Evolutionary conservation across 2,113 vertebrate species (phyloP).

Genomic region (Gopherus evgoodei): DNA sequence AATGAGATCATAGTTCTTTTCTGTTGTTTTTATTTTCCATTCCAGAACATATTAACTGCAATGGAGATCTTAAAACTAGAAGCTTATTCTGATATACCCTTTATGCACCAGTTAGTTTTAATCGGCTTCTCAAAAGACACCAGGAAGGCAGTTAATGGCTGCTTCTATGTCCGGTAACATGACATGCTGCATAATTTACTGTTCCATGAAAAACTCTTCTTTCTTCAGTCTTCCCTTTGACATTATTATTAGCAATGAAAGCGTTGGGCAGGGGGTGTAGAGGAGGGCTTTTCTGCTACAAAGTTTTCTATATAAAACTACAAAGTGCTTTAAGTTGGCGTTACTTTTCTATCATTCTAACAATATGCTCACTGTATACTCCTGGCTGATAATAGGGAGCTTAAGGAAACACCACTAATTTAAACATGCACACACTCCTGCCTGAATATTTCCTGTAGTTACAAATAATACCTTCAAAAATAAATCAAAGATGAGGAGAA

Average conservation of each 20-base stretch:
- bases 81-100: background rate
- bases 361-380: background rate
- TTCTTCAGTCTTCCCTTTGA: background rate
- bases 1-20: background rate
- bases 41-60: background rate
- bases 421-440: background rate
- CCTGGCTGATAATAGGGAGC: background rate
- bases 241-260: background rate
- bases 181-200: background rate
- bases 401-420: background rate
- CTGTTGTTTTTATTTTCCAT: background rate
- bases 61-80: background rate
- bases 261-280: too few species aligned
- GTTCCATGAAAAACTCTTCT: background rate
- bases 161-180: rapidly evolving
- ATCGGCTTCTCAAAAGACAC: background rate
- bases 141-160: background rate
- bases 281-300: background rate
- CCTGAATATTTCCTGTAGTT: background rate
- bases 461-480: background rate
- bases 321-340: background rate
- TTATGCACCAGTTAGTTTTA: background rate
- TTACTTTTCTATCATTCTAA: background rate
- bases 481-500: background rate
- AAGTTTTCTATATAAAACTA: background rate